Percentiles rank a stretch among this genome's conserved stretches.
phyloP scores from a whole-genome alignment of 1,140 invertebrate genomes.

The Neuroterus valhalla region DNA sequence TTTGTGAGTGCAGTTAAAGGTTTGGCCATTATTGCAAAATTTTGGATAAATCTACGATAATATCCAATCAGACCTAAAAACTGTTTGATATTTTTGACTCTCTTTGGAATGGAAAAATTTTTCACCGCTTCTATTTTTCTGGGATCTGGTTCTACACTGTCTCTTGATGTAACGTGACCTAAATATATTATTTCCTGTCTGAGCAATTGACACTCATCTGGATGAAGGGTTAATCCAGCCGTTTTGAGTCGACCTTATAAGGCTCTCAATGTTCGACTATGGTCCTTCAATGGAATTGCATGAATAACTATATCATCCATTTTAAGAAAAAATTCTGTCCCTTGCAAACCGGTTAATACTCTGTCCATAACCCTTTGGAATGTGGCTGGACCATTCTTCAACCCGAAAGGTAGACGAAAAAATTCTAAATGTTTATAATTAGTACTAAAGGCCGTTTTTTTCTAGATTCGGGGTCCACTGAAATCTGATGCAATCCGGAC shows the following conservation, averaged over 20 bases:
- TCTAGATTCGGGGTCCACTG: neutral
- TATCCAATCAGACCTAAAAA: no score
- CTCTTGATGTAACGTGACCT: no score
- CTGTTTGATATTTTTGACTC: conserved; percentile 49
- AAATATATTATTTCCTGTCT: conserved; percentile 47
- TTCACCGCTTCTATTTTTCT: no score
- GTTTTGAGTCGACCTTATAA: conserved; percentile 28
- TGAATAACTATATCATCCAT: conserved; percentile 45
- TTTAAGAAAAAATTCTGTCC: conserved; percentile 39
- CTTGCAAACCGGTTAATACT: conserved; percentile 28
- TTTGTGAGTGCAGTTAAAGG: no score
- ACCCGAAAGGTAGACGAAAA: no score
- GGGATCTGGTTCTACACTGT: no score
- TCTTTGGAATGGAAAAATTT: no score
- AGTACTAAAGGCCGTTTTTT: conserved; percentile 11
- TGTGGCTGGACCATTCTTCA: neutral
- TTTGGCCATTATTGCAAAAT: no score
- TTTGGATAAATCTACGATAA: no score
- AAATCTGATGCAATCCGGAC: conserved; percentile 21
- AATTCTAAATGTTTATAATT: no score
- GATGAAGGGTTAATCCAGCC: conserved; percentile 54
- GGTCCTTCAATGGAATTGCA: conserved; percentile 28
- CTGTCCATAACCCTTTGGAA: conserved; percentile 31
- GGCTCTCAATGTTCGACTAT: conserved; percentile 27
- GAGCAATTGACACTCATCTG: conserved; percentile 59